A percentile compares a stretch with the other conserved stretches of the same genome.
Conservation (phyloP, 2,797 vertebrate genomes). For the Acipenser oxyrinchus region DNA sequence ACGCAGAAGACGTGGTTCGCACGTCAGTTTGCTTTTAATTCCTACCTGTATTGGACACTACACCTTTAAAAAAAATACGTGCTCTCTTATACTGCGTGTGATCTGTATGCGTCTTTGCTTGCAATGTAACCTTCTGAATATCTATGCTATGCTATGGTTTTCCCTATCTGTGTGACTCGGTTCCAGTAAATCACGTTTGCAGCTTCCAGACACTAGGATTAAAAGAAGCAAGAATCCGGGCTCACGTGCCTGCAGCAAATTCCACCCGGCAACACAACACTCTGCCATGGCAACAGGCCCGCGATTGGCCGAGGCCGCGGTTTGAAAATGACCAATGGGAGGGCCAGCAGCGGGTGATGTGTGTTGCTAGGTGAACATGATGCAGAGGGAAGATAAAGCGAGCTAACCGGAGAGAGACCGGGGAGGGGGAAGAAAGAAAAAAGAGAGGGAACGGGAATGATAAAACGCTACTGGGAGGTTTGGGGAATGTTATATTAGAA, state of each 20-base stretch:
- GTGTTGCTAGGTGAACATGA: constrained; percentile 87
- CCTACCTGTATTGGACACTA: not conserved
- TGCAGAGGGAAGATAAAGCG: constrained; percentile 77
- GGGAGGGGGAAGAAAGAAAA: constrained; percentile 54
- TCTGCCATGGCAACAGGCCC: constrained; percentile 88
- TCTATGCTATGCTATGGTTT: constrained; percentile 1
- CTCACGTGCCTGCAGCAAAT: constrained; percentile 79
- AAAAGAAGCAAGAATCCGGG: constrained; percentile 65
- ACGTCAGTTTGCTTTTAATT: too few relatives aligned
- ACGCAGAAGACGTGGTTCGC: too few relatives aligned
- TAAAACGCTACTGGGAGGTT: constrained; percentile 44
- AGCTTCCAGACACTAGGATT: constrained; percentile 61
- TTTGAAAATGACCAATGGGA: constrained; percentile 78
- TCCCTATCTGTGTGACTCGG: constrained; percentile 37
- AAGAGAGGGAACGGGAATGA: constrained; percentile 46
- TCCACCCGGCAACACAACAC: constrained; percentile 76
- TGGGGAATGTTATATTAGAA: constrained; percentile 18
- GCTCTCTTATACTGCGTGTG: not conserved
- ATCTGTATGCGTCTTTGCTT: constrained; percentile 4
- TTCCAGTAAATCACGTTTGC: constrained; percentile 57
- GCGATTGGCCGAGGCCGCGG: constrained; percentile 74
- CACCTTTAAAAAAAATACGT: not conserved
- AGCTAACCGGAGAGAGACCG: constrained; percentile 72
- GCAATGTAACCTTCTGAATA: constrained; percentile 1
- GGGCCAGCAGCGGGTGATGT: constrained; percentile 77